Base-by-base conservation (phyloP, 2,113 vertebrate species). In the Paradisaea rubra region DNA sequence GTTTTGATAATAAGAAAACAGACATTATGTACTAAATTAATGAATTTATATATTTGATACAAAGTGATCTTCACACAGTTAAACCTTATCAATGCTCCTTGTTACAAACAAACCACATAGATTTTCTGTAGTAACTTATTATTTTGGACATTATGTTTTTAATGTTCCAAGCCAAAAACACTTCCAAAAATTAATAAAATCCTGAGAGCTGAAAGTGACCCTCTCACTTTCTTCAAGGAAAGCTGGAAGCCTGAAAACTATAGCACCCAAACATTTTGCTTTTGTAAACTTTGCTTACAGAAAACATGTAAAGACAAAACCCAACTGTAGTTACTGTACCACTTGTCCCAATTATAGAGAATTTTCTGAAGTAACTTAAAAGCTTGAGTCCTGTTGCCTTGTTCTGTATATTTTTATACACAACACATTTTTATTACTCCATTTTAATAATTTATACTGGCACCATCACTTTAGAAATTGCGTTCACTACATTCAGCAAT, bases 381-480 rank as follows among this genome's bases (percentile, higher is more conserved):
- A 91, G 30, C 78, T 69, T 0, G 2, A 65, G 35, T 65, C 54
- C 41, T 30, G 11, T 27, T 85, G 59, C 74, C 45, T 81, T 25
- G 11, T 61, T 72, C 50, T 65, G 11, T 44, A 20, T 39, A 33
- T 57, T 81, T 65, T 47, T 47, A 69, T n/a, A 52, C 20, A 45
- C 63, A 88, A 69, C 30, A 33, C 20, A 52, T 74, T 92, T 84
- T 89, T 91, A 89, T 81, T 84, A 68, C 68, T 86, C 27, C 20
- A 2, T 68, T 81, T 92, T 80, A 94, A 89, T 96, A 70, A 94
- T 89, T 91, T 91, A 93, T 53, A 71, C 20, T 66, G 81, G 91
- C 66, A 94, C 84, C 35, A 73, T 60, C 47, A 6, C 61, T 91
- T 93, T 21, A 76, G 45, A 63, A 31, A 37, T 37, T 74, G 60